phyloP scores from a whole-genome alignment of 1,140 invertebrate species.

The Ridgeia piscesae region DNA sequence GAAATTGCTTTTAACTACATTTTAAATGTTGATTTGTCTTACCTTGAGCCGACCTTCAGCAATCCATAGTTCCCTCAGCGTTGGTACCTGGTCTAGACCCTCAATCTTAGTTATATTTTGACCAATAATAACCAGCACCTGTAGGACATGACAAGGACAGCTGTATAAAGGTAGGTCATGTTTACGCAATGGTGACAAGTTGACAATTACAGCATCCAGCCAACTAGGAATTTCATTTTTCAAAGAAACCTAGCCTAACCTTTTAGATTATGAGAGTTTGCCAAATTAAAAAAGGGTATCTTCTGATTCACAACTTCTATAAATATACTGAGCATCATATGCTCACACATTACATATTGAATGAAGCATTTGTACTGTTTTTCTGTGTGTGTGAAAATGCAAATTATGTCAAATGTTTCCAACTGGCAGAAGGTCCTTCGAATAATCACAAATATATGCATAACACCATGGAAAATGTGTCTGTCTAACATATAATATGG shows the following conservation, averaged over 20 bases:
- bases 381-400: too few species aligned
- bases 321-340: too few species aligned
- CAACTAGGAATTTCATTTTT: background rate
- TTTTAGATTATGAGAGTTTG: too few species aligned
- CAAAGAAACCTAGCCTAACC: too few species aligned
- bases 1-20: background rate
- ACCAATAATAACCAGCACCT: conserved; percentile 44
- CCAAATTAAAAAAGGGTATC: too few species aligned
- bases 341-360: too few species aligned
- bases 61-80: conserved; percentile 52
- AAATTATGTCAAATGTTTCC: too few species aligned
- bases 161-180: background rate
- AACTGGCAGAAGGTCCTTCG: too few species aligned
- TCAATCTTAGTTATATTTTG: conserved; percentile 44
- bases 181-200: background rate
- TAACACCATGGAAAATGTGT: background rate
- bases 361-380: too few species aligned
- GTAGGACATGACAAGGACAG: background rate
- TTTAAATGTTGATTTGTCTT: conserved; percentile 2
- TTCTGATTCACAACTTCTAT: too few species aligned
- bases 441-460: background rate
- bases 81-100: conserved; percentile 36
- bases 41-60: conserved; percentile 52
- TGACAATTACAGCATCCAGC: background rate
- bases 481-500: too few species aligned